A percentile compares a stretch with the other conserved stretches of the same genome.
Evolutionary conservation across 37 sponge, comb jelly and placozoan species (phyloP).

Genomic region (Ianthella basta): DNA sequence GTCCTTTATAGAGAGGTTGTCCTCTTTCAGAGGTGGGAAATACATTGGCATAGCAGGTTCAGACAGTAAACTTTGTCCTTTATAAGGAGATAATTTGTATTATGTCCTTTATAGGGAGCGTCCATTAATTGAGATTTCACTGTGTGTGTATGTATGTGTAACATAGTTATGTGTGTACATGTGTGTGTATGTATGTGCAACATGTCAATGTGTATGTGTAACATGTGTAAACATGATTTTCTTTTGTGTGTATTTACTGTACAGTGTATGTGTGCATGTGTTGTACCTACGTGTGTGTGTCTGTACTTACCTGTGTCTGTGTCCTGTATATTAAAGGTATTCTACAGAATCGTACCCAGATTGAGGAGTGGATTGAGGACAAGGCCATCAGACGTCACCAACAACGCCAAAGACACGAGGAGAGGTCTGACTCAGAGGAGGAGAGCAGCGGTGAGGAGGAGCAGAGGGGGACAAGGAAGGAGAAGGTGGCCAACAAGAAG

Average conservation of each 20-base stretch:
- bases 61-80: too few relatives aligned
- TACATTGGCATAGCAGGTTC: too few relatives aligned
- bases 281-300: too few relatives aligned
- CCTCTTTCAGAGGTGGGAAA: too few relatives aligned
- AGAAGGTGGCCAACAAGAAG: not conserved
- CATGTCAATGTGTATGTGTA: not conserved
- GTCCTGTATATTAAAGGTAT: slow-evolving; percentile 69
- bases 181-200: not conserved
- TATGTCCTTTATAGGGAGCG: too few relatives aligned
- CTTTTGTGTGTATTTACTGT: too few relatives aligned
- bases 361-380: slow-evolving; percentile 89
- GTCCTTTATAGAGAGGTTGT: too few relatives aligned
- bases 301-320: too few relatives aligned
- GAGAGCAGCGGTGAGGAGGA: not conserved
- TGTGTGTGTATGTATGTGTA: too few relatives aligned
- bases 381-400: slow-evolving; percentile 38
- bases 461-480: not conserved
- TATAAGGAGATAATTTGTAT: too few relatives aligned
- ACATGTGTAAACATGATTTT: too few relatives aligned
- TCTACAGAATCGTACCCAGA: slow-evolving; percentile 69
- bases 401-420: not conserved
- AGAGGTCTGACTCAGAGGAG: not conserved
- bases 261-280: slow-evolving; percentile 9
- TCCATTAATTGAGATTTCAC: too few relatives aligned
- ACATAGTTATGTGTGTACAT: not conserved